Percentiles rank a stretch among this genome's conserved stretches.
Evolutionary conservation across 37 sponge, comb jelly and placozoan genomes (phyloP).

Genomic region (Cliona cf. orientalis): DNA sequence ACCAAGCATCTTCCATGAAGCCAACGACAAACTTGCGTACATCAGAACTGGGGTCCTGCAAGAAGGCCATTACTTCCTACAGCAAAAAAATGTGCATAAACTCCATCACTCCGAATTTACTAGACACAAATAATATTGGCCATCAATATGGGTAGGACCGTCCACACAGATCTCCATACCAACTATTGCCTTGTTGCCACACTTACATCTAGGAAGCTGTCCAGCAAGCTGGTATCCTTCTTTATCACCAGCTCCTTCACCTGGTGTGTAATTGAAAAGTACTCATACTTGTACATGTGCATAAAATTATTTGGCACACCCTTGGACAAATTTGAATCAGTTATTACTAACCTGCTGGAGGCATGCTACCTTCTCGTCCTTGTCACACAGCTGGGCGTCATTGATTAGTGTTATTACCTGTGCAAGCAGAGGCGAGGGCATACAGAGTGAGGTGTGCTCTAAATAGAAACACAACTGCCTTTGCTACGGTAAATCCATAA

Average conservation of each 20-base stretch:
- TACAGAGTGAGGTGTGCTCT: not conserved
- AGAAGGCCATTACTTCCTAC: constrained; percentile 92
- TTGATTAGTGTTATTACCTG: constrained; percentile 78
- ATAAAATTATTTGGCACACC: no score
- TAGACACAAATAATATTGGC: not conserved
- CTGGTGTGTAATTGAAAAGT: no score
- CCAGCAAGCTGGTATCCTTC: constrained; percentile 86
- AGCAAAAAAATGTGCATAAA: constrained; percentile 4
- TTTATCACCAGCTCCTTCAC: constrained; percentile 93
- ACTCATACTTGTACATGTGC: no score
- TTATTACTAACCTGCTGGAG: constrained; percentile 71
- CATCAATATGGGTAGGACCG: not conserved
- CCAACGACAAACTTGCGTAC: constrained; percentile 90
- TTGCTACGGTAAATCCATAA: not conserved
- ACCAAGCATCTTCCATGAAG: constrained; percentile 92
- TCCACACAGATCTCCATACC: not conserved
- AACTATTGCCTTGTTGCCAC: not conserved
- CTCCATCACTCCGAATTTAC: not conserved
- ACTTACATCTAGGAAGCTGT: constrained; percentile 88
- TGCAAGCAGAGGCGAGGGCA: not conserved
- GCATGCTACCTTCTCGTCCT: constrained; percentile 70
- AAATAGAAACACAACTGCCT: not conserved
- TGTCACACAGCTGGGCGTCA: constrained; percentile 72
- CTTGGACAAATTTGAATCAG: no score
- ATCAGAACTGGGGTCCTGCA: constrained; percentile 73